Evolutionary conservation across 2,888 invertebrate species (phyloP).

Genomic region (Geotrupes spiniger): DNA sequence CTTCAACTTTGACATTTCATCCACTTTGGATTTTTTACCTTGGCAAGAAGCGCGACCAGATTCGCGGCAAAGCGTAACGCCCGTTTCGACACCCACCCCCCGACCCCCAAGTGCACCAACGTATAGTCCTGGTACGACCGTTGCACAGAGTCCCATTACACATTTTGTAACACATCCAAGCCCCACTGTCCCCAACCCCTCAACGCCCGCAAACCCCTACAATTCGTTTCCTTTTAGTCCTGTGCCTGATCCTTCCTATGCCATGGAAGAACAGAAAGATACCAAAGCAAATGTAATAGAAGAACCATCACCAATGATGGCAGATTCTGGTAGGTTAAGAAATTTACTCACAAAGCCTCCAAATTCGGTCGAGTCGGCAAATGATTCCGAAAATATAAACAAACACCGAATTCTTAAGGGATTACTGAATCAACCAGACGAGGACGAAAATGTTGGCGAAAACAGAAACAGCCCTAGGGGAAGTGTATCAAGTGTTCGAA

Average conservation of each 20-base stretch:
- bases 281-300: slow-evolving; percentile 52
- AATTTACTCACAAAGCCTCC: slow-evolving; percentile 57
- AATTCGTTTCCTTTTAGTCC: slow-evolving; percentile 63
- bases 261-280: slow-evolving; percentile 54
- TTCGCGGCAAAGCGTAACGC: slow-evolving; percentile 62
- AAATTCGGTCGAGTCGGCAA: slow-evolving; percentile 39
- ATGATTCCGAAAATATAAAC: slow-evolving; percentile 47
- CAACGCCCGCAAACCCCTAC: slow-evolving; percentile 48
- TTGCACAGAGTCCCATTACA: slow-evolving; percentile 50
- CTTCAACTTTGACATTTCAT: slow-evolving; percentile 53
- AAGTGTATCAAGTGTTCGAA: slow-evolving; percentile 33
- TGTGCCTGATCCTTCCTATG: slow-evolving; percentile 50
- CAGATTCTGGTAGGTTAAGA: slow-evolving; percentile 59
- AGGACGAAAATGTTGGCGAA: slow-evolving; percentile 55
- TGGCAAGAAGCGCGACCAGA: slow-evolving; percentile 54
- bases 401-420: slow-evolving; percentile 58
- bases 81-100: slow-evolving; percentile 63
- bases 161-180: slow-evolving; percentile 56
- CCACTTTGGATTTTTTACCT: slow-evolving; percentile 59
- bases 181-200: slow-evolving; percentile 48
- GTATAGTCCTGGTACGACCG: slow-evolving; percentile 44
- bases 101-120: slow-evolving; percentile 56
- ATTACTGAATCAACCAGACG: slow-evolving; percentile 66
- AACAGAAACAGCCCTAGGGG: slow-evolving; percentile 49
- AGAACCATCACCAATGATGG: slow-evolving; percentile 33